Conservation (phyloP, 2,113 vertebrate genomes). For the pig (Sus scrofa) region T2T-Sscrofa CM000820.6:142846001-142846500, state of each 20-base stretch:
- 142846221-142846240: neutral
- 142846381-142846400: neutral
- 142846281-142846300: neutral
- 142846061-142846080: accelerated
- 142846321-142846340: neutral
- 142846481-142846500: neutral
- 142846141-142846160: neutral
- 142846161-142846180: neutral
- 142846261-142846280: neutral
- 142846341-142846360: neutral
- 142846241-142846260: neutral
- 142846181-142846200: neutral
- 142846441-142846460: neutral
- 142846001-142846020: neutral
- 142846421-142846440: neutral
- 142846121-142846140: neutral
- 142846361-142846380: neutral
- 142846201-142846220: neutral
- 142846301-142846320: neutral
- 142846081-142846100: neutral
- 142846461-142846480: too few relatives aligned
- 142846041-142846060: too few relatives aligned
- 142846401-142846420: neutral
- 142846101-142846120: too few relatives aligned
- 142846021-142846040: too few relatives aligned